These are phyloP conservation scores for Semotilus atromaculatus DNA, from an alignment of 2,797 vertebrate species.

Conservation along the genomic window DNA sequence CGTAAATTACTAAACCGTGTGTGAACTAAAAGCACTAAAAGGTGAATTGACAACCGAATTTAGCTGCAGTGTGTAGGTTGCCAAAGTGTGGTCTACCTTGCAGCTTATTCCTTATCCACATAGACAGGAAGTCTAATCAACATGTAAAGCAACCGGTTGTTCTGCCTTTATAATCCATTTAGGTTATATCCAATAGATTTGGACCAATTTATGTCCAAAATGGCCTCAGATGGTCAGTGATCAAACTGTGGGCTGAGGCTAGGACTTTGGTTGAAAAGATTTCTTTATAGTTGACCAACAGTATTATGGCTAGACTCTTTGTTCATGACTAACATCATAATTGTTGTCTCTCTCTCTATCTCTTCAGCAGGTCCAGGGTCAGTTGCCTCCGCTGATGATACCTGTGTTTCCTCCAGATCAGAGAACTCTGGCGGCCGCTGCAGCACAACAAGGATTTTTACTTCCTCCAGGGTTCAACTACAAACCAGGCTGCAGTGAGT, in stretches of 20 bases:
- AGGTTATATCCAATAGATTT: neutral
- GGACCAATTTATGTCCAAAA: neutral
- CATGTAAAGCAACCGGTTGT: neutral
- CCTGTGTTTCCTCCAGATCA: conserved; percentile 98
- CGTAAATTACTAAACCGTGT: neutral
- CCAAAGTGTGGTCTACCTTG: neutral
- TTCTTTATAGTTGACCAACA: neutral
- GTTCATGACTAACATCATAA: conserved; percentile 58
- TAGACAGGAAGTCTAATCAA: neutral
- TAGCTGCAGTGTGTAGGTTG: neutral
- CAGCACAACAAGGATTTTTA: conserved; percentile 98
- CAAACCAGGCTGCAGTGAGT: conserved; percentile 99
- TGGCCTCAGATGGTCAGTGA: neutral
- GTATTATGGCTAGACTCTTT: neutral
- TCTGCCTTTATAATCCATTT: neutral
- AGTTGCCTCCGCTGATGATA: conserved; percentile 97
- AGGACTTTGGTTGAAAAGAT: neutral
- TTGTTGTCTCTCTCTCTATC: conserved; percentile 75
- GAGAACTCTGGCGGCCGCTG: conserved; percentile 92
- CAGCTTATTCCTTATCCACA: neutral
- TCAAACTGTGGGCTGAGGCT: neutral
- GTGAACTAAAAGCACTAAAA: neutral
- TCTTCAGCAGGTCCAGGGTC: conserved; percentile 97
- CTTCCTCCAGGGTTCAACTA: conserved; percentile 98
- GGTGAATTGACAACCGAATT: neutral